Evolutionary conservation across 1,140 invertebrate genomes (phyloP).

Genomic region (Drosophila sulfurigaster): DNA sequence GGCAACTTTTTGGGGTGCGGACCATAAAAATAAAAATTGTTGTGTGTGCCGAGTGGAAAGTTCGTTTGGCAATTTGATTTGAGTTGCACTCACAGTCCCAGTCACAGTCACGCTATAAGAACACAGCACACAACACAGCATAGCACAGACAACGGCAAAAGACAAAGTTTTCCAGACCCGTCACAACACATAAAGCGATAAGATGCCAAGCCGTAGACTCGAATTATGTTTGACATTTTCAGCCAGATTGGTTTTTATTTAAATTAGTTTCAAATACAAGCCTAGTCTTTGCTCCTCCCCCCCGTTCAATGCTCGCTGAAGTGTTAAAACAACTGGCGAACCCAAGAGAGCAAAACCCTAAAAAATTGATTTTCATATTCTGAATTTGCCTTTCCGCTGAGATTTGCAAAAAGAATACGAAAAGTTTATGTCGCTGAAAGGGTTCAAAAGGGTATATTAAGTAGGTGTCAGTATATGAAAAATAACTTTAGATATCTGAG

Average conservation of each 20-base stretch:
- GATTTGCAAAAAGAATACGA: slow-evolving; percentile 28
- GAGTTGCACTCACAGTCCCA: slow-evolving; percentile 46
- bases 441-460: slow-evolving; percentile 28
- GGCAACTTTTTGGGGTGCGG: slow-evolving; percentile 4
- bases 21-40: slow-evolving; percentile 75
- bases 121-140: slow-evolving; percentile 14
- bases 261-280: slow-evolving; percentile 77
- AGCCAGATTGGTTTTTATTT: slow-evolving; percentile 81
- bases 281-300: background rate
- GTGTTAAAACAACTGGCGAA: slow-evolving; percentile 67
- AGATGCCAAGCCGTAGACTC: slow-evolving; percentile 49
- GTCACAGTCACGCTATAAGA: slow-evolving; percentile 29
- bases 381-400: slow-evolving; percentile 43
- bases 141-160: slow-evolving; percentile 16
- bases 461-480: background rate
- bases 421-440: slow-evolving; percentile 4
- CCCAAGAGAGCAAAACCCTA: background rate
- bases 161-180: slow-evolving; percentile 53
- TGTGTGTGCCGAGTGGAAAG: slow-evolving; percentile 54
- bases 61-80: slow-evolving; percentile 56
- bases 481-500: slow-evolving; percentile 1
- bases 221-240: slow-evolving; percentile 69
- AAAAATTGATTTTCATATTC: slow-evolving; percentile 67
- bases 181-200: slow-evolving; percentile 58
- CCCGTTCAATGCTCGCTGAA: slow-evolving; percentile 57